Percentiles rank a stretch among this genome's conserved stretches.
Evolutionary conservation across 92 coral and sea anemone species (phyloP).

Genomic region (Phenganax subtilis): DNA sequence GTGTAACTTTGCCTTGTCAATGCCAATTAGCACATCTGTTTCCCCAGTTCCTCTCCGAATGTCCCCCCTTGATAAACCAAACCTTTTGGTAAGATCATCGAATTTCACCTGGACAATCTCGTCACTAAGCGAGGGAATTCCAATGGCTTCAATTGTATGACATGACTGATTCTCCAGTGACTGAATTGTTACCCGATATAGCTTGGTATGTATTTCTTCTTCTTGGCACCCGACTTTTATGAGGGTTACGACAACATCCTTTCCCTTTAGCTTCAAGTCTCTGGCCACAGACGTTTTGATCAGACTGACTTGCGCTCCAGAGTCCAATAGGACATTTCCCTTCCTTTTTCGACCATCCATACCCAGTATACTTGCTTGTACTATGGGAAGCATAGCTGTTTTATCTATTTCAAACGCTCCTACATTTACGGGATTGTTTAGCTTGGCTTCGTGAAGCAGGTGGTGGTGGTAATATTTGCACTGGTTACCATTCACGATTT

Average conservation of each 20-base stretch:
- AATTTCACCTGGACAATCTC: conserved; percentile 35
- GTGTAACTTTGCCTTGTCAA: too few relatives aligned
- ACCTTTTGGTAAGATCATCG: conserved; percentile 12
- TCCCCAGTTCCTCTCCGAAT: conserved; percentile 18
- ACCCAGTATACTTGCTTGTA: conserved; percentile 41
- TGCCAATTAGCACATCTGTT: conserved; percentile 8
- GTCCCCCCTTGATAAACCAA: too few relatives aligned
- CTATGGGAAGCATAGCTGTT: conserved; percentile 24
- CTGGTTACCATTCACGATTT: conserved; percentile 31
- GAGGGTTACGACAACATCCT: conserved; percentile 30
- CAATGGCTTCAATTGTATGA: conserved; percentile 44
- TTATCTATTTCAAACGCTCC: too few relatives aligned
- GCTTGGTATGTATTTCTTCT: conserved; percentile 21
- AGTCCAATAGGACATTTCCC: conserved; percentile 55
- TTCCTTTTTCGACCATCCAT: conserved; percentile 40
- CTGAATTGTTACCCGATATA: conserved; percentile 20
- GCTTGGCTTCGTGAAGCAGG: conserved; percentile 41
- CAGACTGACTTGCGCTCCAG: conserved; percentile 52
- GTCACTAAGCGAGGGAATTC: conserved; percentile 49
- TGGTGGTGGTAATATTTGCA: conserved; percentile 42
- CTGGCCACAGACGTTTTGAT: conserved; percentile 46
- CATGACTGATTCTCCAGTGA: conserved; percentile 35
- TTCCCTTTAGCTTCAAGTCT: conserved; percentile 48
- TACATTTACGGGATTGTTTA: neutral
- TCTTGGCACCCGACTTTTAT: conserved; percentile 51